A percentile compares a stretch with the other conserved stretches of the same genome.
Evolutionary conservation across 1,140 invertebrate genomes (phyloP).

Genomic region (Brachionus calyciflorus): DNA sequence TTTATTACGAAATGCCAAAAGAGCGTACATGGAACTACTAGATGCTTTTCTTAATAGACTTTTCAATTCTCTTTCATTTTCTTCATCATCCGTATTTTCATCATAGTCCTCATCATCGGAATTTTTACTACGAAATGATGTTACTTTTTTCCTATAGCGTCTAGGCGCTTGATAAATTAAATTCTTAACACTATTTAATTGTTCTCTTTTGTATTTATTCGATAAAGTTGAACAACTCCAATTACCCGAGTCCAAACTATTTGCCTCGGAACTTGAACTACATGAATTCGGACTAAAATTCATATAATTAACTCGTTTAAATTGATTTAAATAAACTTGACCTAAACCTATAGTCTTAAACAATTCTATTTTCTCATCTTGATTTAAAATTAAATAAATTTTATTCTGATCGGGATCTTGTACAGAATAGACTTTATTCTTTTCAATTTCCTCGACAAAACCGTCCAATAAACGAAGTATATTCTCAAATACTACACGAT

Average conservation of each 20-base stretch:
- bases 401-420: slow-evolving; percentile 39
- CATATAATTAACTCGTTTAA: not conserved
- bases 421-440: slow-evolving; percentile 27
- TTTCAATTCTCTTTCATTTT: slow-evolving; percentile 28
- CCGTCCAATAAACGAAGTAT: slow-evolving; percentile 27
- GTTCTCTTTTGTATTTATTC: not conserved
- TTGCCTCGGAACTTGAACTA: slow-evolving; percentile 34
- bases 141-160: slow-evolving; percentile 7
- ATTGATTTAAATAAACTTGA: not conserved
- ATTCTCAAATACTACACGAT: not conserved
- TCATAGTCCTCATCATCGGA: slow-evolving; percentile 4
- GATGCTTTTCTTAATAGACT: slow-evolving; percentile 30
- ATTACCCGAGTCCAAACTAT: slow-evolving; percentile 29
- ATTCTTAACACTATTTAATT: slow-evolving; percentile 25
- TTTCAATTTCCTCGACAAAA: slow-evolving; percentile 35
- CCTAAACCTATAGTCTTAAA: slow-evolving; percentile 14
- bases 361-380: not conserved
- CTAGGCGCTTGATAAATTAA: not conserved
- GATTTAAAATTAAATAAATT: slow-evolving; percentile 32
- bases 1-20: slow-evolving; percentile 1
- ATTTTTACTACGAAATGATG: not conserved
- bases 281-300: slow-evolving; percentile 8
- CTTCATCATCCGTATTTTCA: slow-evolving; percentile 30
- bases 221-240: slow-evolving; percentile 33
- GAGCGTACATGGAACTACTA: slow-evolving; percentile 19